Base-by-base conservation (phyloP, 2,888 invertebrate species). In the Lithophane socia region DNA sequence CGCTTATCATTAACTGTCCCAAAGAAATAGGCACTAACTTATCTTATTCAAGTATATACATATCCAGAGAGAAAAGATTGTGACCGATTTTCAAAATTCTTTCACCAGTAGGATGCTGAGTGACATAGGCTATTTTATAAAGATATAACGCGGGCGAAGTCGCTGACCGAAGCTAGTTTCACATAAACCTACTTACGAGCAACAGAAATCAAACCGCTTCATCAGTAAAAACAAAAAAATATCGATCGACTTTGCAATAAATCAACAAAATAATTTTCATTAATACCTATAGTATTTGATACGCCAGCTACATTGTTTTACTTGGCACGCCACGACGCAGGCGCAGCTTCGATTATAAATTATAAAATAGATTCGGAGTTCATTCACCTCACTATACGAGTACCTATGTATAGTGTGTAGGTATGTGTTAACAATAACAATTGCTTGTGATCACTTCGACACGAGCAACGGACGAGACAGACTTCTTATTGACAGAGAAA, bases 391-490 rank as follows among this genome's bases (percentile, higher is more conserved):
- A 60, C 73, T 12, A 63, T 65, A 64, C 74, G 47, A 52, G 54
- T 65, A 67, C 61, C 54, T 49, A 69, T 60, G 29, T 75, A 70
- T 37, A 72, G 44, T 37, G n/a, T 63, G 58, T 77, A 64, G 68
- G 68, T 76, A 66, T 87, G 73, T 79, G 79, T 82, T 82, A 88
- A 90, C 88, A 84, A 90, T 91, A 91, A 92, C 91, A 91, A 93
- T 92, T 91, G 91, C 84, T 79, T 82, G 89, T 92, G 93, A 94
- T 94, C 92, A 90, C 92, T 90, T 87, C 84, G 87, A 87, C 93
- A 94, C 93, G 94, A 92, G 79, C 84, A 73, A 75, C 80, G 75
- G 72, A 78, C 74, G 75, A 78, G 73, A 79, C 65, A 37, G 75
- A 70, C 58, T 71, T 75, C 37, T 71, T 81, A 72, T 73, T 75